These are phyloP conservation scores for Myiopsitta monachus DNA, from an alignment of 2,113 vertebrate species.

Conservation along the genomic window DNA sequence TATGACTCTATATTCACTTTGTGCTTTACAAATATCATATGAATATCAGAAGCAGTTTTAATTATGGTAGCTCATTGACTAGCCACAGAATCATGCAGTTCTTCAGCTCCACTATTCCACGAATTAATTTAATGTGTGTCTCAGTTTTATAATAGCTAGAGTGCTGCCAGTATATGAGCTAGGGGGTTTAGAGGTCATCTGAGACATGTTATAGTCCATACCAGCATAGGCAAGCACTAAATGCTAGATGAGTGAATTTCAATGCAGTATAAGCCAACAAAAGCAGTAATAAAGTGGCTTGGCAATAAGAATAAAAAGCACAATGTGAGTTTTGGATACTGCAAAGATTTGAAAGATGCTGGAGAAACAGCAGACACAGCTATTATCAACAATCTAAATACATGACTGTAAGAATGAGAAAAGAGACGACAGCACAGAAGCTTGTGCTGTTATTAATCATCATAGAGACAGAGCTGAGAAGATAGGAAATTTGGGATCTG, in stretches of 20 bases:
- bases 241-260: background rate
- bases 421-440: background rate
- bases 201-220: background rate
- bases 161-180: background rate
- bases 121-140: background rate
- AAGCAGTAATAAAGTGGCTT: background rate
- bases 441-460: constrained; percentile 7
- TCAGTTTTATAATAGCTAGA: background rate
- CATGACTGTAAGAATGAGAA: background rate
- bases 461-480: background rate
- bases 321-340: background rate
- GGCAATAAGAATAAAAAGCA: background rate
- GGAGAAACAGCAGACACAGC: background rate
- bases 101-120: background rate
- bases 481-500: background rate
- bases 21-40: background rate
- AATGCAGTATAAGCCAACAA: background rate
- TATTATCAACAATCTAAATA: background rate
- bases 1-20: background rate
- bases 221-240: background rate
- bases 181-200: background rate
- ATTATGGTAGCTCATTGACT: background rate
- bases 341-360: background rate
- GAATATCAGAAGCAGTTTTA: background rate
- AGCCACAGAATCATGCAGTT: background rate